phyloP scores from a whole-genome alignment of 2,797 vertebrate species.

The Pipistrellus pipistrellus region DNA sequence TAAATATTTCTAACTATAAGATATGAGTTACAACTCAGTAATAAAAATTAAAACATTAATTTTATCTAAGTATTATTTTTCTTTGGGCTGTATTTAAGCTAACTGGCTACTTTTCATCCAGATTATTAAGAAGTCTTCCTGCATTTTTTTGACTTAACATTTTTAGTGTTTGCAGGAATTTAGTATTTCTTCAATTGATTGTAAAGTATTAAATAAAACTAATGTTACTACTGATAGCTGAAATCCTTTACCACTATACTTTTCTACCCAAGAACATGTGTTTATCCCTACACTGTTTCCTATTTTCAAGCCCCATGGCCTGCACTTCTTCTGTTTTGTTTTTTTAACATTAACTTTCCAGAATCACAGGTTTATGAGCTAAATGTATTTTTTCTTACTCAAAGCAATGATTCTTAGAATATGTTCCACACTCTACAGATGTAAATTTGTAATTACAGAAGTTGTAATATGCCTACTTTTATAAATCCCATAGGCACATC shows the following conservation, averaged over 20 bases:
- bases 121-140: not conserved
- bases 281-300: not conserved
- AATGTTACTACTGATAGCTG: not conserved
- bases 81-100: not conserved
- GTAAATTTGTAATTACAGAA: not conserved
- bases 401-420: conserved; percentile 5
- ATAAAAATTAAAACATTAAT: not conserved
- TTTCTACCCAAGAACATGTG: not conserved
- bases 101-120: not conserved
- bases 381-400: conserved; percentile 38
- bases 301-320: not conserved
- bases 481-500: conserved; percentile 2
- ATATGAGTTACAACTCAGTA: not conserved
- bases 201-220: conserved; percentile 53
- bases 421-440: not conserved
- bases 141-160: not conserved
- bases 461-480: not conserved
- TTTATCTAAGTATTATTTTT: conserved; percentile 35
- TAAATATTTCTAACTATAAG: conserved; percentile 35
- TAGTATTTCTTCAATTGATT: conserved; percentile 12
- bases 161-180: conserved; percentile 38
- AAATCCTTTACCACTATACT: not conserved
- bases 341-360: conserved; percentile 51
- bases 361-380: not conserved
- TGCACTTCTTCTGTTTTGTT: not conserved